Conservation (phyloP, 2,888 invertebrate genomes). For the Campaea margaritaria region DNA sequence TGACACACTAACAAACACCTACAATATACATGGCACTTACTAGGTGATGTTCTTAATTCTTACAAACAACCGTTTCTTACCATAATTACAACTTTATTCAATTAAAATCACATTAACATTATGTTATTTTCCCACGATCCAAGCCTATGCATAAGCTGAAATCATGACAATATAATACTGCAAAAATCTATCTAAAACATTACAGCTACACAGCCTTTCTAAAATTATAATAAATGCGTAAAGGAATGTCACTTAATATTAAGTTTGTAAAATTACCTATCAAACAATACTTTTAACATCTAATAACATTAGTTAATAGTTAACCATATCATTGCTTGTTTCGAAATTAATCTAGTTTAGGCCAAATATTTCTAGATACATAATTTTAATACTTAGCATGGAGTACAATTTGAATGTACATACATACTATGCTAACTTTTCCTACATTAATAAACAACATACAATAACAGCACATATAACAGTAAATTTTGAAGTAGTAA, state of each 20-base stretch:
- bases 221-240: conserved; percentile 50
- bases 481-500: no score
- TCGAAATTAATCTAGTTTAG: no score
- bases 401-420: no score
- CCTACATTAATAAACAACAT: no score
- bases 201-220: conserved; percentile 54
- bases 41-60: conserved; percentile 8
- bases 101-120: conserved; percentile 13
- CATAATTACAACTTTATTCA: conserved; percentile 4
- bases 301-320: no score
- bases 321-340: no score
- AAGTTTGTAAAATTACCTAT: no score
- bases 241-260: conserved; percentile 20
- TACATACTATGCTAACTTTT: no score
- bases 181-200: conserved; percentile 13
- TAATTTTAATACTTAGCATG: no score
- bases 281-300: no score
- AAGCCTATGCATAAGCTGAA: conserved; percentile 6
- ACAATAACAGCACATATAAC: no score
- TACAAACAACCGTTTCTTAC: conserved; percentile 13
- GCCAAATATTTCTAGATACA: no score
- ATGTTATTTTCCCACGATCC: neutral
- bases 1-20: conserved; percentile 45
- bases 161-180: conserved; percentile 31
- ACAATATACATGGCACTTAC: conserved; percentile 59